These are phyloP conservation scores for Palaemon carinicauda DNA, from an alignment of 1,140 invertebrate species.

Conservation along the genomic window DNA sequence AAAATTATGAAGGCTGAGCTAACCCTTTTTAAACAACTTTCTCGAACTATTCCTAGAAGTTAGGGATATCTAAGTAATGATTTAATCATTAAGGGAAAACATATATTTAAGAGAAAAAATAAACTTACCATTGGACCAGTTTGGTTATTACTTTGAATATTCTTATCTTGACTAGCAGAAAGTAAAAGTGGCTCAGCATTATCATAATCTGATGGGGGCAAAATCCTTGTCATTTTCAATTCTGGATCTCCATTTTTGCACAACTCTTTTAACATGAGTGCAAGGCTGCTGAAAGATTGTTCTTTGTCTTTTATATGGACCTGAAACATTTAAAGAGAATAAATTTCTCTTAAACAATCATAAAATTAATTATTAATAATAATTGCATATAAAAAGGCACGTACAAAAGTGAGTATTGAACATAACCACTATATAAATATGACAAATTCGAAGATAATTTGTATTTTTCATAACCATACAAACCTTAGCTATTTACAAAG, in stretches of 20 bases:
- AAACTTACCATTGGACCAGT: slow-evolving; percentile 31
- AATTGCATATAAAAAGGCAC: background rate
- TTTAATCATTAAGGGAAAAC: too few relatives aligned
- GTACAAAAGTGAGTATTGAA: too few relatives aligned
- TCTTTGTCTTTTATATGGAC: slow-evolving; percentile 11
- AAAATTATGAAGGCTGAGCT: too few relatives aligned
- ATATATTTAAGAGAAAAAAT: too few relatives aligned
- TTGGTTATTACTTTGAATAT: background rate
- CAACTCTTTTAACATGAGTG: background rate
- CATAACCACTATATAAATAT: too few relatives aligned
- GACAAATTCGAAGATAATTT: too few relatives aligned
- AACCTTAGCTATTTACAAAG: too few relatives aligned
- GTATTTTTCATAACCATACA: too few relatives aligned
- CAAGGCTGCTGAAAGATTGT: background rate
- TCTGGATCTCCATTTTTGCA: background rate
- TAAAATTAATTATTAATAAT: too few relatives aligned
- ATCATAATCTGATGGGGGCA: slow-evolving; percentile 40
- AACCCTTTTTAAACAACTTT: too few relatives aligned
- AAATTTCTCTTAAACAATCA: background rate
- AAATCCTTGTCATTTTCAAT: background rate
- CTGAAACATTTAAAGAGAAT: background rate
- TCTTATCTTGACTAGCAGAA: slow-evolving; percentile 4
- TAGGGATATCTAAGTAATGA: too few relatives aligned
- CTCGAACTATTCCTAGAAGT: too few relatives aligned
- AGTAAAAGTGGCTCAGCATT: background rate